Conservation (phyloP, 2,888 invertebrate genomes). For the Athalia rosae region DNA sequence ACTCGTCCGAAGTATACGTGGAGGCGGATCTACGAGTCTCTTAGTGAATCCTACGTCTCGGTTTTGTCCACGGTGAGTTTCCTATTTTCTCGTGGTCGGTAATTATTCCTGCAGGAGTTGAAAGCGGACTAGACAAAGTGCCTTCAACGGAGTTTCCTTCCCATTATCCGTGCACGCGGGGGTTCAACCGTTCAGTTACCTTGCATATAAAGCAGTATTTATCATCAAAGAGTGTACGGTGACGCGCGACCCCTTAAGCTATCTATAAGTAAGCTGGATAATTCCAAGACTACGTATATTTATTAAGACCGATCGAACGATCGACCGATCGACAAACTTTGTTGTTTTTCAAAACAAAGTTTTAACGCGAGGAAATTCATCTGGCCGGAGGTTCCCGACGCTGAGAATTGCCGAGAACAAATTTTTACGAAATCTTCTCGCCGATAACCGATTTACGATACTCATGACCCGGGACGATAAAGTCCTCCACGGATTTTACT, state of each 20-base stretch:
- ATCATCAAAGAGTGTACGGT: conserved; percentile 52
- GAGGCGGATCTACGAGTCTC: conserved; percentile 29
- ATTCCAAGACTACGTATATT: conserved; percentile 19
- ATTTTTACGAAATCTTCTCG: too few species aligned
- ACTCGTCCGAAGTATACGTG: too few species aligned
- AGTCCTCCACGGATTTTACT: too few species aligned
- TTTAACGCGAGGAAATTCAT: too few species aligned
- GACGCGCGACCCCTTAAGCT: background rate
- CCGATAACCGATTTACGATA: too few species aligned
- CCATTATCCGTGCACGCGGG: conserved; percentile 65
- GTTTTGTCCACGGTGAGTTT: conserved; percentile 36
- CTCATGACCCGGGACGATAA: too few species aligned
- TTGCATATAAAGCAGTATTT: conserved; percentile 68
- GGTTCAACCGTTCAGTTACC: conserved; percentile 57
- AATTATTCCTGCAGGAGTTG: conserved; percentile 56
- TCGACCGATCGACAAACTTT: background rate
- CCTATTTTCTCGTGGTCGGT: conserved; percentile 48
- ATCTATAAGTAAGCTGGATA: conserved; percentile 8
- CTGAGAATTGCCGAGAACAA: too few species aligned
- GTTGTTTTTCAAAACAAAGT: background rate
- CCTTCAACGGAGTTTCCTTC: conserved; percentile 55
- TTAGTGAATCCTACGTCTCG: conserved; percentile 30
- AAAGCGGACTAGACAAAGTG: conserved; percentile 58
- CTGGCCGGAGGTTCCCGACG: too few species aligned
- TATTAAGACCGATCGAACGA: background rate